A percentile compares a stretch with the other conserved stretches of the same genome.
Conservation (phyloP, 2,888 invertebrate genomes). For the Notodonta ziczac region DNA sequence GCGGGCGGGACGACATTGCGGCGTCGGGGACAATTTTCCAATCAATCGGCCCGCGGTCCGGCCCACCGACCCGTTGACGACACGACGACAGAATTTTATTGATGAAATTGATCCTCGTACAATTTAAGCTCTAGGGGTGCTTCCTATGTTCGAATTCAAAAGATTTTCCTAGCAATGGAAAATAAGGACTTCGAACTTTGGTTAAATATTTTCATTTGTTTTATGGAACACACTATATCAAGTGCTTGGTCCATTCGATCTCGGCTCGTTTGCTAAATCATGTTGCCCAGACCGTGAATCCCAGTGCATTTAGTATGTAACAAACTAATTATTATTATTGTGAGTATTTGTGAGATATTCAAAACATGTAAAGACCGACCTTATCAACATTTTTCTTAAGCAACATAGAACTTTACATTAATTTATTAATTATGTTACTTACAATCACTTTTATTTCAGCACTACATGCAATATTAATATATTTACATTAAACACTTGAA, state of each 20-base stretch:
- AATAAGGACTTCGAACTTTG: too few species aligned
- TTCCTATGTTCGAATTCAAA: too few species aligned
- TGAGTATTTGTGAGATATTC: neutral
- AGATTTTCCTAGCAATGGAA: too few species aligned
- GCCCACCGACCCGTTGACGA: slow-evolving; percentile 25
- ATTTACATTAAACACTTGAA: slow-evolving; percentile 47
- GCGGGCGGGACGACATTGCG: slow-evolving; percentile 52
- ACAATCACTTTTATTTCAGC: slow-evolving; percentile 23
- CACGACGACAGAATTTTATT: slow-evolving; percentile 9
- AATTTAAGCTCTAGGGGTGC: too few species aligned
- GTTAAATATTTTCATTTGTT: too few species aligned
- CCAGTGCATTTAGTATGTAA: too few species aligned
- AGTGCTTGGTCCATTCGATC: too few species aligned
- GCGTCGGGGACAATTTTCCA: slow-evolving; percentile 68
- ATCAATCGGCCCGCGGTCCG: slow-evolving; percentile 64
- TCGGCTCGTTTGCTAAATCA: too few species aligned
- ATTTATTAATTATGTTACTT: slow-evolving; percentile 17
- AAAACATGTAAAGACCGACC: neutral
- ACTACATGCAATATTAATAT: slow-evolving; percentile 32
- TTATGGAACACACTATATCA: too few species aligned
- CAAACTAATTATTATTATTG: too few species aligned
- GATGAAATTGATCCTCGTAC: too few species aligned
- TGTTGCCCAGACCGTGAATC: too few species aligned
- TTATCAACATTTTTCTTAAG: neutral
- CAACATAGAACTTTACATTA: slow-evolving; percentile 10